Percentiles rank a stretch among this genome's conserved stretches.
Conservation (phyloP, 1,140 invertebrate species). For the Hormaphis cornu region DNA sequence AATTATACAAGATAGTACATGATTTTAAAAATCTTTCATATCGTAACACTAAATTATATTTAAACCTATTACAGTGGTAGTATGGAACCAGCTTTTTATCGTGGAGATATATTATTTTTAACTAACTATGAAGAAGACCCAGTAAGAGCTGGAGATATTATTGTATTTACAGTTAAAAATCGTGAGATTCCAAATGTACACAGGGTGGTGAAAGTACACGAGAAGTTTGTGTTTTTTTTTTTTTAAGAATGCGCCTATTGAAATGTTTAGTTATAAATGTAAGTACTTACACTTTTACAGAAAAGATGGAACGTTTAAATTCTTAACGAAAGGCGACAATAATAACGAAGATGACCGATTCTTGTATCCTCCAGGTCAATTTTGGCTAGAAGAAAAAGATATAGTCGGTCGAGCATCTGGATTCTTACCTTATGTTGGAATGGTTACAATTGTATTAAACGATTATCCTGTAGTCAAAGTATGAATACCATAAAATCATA, state of each 20-base stretch:
- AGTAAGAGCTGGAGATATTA: slow-evolving; percentile 95
- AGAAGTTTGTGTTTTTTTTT: slow-evolving; percentile 66
- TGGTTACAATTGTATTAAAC: slow-evolving; percentile 99
- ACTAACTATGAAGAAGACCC: slow-evolving; percentile 96
- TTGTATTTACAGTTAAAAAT: slow-evolving; percentile 98
- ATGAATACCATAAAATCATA: slow-evolving; percentile 35
- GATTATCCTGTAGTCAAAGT: slow-evolving; percentile 99
- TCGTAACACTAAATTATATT: no score
- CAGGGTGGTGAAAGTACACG: slow-evolving; percentile 93
- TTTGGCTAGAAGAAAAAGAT: slow-evolving; percentile 95
- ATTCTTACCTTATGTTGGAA: slow-evolving; percentile 96
- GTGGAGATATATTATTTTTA: slow-evolving; percentile 93
- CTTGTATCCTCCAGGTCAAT: slow-evolving; percentile 94
- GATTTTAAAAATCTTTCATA: no score
- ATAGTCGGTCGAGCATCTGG: slow-evolving; percentile 94
- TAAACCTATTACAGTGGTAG: slow-evolving; percentile 63
- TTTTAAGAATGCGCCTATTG: no score
- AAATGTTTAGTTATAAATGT: background rate
- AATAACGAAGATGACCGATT: slow-evolving; percentile 98
- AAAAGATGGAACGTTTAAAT: slow-evolving; percentile 87
- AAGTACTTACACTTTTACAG: slow-evolving; percentile 44
- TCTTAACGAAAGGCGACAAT: slow-evolving; percentile 99
- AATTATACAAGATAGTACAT: no score
- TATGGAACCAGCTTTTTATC: slow-evolving; percentile 99
- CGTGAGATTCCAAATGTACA: slow-evolving; percentile 99